Base-by-base conservation (phyloP, 2,113 vertebrate genomes). In the Ornithorhynchus anatinus region DNA sequence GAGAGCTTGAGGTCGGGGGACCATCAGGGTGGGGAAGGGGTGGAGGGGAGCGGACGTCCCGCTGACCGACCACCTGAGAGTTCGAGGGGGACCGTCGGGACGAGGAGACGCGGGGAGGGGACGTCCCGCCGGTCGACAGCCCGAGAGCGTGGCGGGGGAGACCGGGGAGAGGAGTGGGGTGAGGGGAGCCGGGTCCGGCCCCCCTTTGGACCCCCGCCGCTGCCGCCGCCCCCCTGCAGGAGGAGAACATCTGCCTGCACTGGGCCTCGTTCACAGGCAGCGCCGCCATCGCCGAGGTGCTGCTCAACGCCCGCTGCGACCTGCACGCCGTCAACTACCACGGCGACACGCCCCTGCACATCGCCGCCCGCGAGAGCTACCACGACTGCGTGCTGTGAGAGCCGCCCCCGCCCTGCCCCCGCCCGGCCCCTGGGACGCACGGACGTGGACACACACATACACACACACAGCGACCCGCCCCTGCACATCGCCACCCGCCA, bases 191-290 rank as follows among this genome's bases (percentile, higher is more conserved):
- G 8, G 47, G 37, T 25, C 20, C 10, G 22, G 56, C 4, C 11
- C n/a, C 32, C 17, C 25, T 10, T 2, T 4, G n/a, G 17, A 2
- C 29, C 38, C 36, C 8, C 39, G 10, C 8, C 35, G 2, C 32
- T 25, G 14, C 44, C 25, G 19, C 8, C 2, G 4, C 11, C 36
- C 23, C 59, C 22, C 20, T 19, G 8, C 63, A 97, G 96, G 96
- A 97, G 77, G 94, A 95, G 70, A 97, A 97, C 19, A 95, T 97
- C 50, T 96, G 95, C 69, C 79, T 96, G 45, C 96, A 97, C 89
- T 97, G 96, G 96, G 96, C 96, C 1, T 96, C 95, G 14, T 97
- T 96, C 47, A 95, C 96, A 0, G 96, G 96, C 38, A 95, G 94
- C 0, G 94, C 94, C 0, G 95, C 96, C 50, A 97, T 97, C 1